These are phyloP conservation scores for Epinotia demarniana DNA, from an alignment of 2,888 invertebrate species.

Conservation along the genomic window DNA sequence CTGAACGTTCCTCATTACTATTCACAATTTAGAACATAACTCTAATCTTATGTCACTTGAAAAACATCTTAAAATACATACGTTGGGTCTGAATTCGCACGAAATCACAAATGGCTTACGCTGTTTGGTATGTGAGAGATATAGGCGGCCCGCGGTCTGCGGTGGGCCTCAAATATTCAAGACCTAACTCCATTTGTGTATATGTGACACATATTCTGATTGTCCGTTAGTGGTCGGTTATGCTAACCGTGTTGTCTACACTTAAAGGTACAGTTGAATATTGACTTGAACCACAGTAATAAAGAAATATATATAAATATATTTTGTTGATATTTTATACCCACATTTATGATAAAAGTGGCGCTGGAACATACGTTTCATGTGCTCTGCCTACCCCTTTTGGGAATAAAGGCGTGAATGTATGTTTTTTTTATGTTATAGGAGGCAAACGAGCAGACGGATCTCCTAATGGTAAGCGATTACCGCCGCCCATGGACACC, in stretches of 20 bases:
- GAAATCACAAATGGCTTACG: not conserved
- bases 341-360: too few relatives aligned
- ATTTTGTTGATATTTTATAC: too few relatives aligned
- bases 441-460: too few relatives aligned
- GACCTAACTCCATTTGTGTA: slow-evolving; percentile 26
- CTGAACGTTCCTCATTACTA: slow-evolving; percentile 15
- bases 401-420: too few relatives aligned
- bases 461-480: too few relatives aligned
- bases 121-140: not conserved
- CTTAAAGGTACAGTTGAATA: not conserved
- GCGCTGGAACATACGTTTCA: too few relatives aligned
- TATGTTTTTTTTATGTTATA: too few relatives aligned
- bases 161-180: slow-evolving; percentile 19
- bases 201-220: slow-evolving; percentile 31
- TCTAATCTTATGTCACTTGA: not conserved
- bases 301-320: too few relatives aligned
- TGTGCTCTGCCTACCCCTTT: too few relatives aligned
- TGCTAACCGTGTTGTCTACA: slow-evolving; percentile 5
- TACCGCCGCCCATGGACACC: too few relatives aligned
- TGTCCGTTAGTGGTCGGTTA: slow-evolving; percentile 18
- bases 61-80: not conserved
- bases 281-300: not conserved
- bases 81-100: not conserved
- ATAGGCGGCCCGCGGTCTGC: slow-evolving; percentile 31
- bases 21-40: not conserved